Conservation (phyloP, 2,113 vertebrate species). For the Onychorhynchus coronatus region DNA sequence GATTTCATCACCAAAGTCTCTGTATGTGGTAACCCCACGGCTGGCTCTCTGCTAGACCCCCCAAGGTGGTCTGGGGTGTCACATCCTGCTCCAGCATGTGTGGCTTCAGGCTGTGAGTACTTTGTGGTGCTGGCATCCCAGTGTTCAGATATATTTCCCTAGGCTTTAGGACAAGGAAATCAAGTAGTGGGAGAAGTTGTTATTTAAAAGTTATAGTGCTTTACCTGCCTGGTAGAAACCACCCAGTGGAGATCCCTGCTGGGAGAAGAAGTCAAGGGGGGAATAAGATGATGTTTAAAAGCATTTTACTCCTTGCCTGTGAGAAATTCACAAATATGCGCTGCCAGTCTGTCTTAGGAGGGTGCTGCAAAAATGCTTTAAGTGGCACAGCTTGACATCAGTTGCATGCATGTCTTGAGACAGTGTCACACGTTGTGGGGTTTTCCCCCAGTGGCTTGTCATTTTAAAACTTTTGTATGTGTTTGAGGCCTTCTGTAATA, state of each 20-base stretch:
- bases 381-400: constrained; percentile 3
- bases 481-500: neutral
- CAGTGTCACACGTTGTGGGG: neutral
- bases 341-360: neutral
- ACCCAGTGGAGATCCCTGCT: neutral
- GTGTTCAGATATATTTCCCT: neutral
- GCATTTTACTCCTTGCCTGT: neutral
- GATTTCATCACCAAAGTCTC: neutral
- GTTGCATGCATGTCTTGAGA: neutral
- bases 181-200: neutral
- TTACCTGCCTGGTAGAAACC: neutral
- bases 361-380: neutral
- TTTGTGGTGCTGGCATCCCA: neutral
- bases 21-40: accelerated
- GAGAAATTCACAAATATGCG: neutral
- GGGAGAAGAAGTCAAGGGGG: neutral
- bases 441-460: neutral
- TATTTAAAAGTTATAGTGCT: neutral
- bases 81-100: neutral
- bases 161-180: neutral
- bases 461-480: neutral
- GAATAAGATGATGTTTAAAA: neutral
- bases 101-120: neutral
- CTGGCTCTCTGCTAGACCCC: neutral
- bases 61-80: accelerated